Base-by-base conservation (phyloP, 2,113 vertebrate genomes). In the Eclectus roratus region DNA sequence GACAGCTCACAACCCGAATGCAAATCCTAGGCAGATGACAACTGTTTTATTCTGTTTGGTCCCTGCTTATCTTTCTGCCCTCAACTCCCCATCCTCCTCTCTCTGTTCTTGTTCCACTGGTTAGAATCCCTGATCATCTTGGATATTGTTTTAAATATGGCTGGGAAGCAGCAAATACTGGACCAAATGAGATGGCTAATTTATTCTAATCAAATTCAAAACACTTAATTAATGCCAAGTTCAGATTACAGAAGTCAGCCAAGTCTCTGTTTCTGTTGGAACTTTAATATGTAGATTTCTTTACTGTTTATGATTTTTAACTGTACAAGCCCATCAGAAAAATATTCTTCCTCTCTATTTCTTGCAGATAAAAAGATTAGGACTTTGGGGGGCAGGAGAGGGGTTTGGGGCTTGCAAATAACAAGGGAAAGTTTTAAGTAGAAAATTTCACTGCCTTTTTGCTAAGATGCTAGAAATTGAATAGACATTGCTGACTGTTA, bases 181-280 rank as follows among this genome's bases (percentile, higher is more conserved):
- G 52, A 79, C 44, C 23, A 92, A 86, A 65, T 17, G 58, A 92
- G 77, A 95, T 76, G 83, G 44, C 82, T 95, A 93, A 94, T 93
- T 93, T 94, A 81, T 89, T 96, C 88, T 92, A 93, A 96, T 95
- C 69, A 94, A 93, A 96, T 94, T 96, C 85, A 93, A 95, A 92
- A 49, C 55, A 87, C 83, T 94, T 96, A 96, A 96, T 96, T 96
- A 96, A 93, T 90, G 85, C 66, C 69, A 94, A 96, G 72, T 93
- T 96, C 90, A 95, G 55, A 89, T 93, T 93, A 74, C 69, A 52
- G 44, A 91, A 95, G 90, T 96, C 83, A 96, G 95, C 95, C 94
- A 96, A 96, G 55, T 95, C 88, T 96, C 65, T 97, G 83, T 96
- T 97, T 96, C 93, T 96, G 69, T 97, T 97, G 96, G 96, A 96